Conservation (phyloP, 2,888 invertebrate species). For the Globia sparganii region DNA sequence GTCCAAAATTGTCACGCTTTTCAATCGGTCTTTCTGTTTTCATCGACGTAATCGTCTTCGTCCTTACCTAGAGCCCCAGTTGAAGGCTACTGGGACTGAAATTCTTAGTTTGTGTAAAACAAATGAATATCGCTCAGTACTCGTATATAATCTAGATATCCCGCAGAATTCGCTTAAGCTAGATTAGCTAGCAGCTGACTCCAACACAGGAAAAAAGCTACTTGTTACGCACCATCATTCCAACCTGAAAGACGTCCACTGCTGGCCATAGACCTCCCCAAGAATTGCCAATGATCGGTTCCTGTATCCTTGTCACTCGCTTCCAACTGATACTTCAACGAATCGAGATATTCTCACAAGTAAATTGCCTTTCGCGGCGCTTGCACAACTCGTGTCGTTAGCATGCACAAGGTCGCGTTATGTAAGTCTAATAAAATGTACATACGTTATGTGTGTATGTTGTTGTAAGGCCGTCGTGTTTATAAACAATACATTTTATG, state of each 20-base stretch:
- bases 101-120: neutral
- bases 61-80: neutral
- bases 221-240: neutral
- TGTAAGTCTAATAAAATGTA: constrained; percentile 60
- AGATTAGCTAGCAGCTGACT: neutral
- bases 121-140: neutral
- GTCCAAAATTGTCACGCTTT: neutral
- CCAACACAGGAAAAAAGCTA: neutral
- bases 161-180: too few species aligned
- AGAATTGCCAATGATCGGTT: neutral
- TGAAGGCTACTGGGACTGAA: neutral
- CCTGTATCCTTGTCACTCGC: neutral
- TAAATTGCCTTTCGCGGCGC: constrained; percentile 49
- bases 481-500: constrained; percentile 32
- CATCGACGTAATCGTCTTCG: neutral
- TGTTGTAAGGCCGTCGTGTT: constrained; percentile 38
- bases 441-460: constrained; percentile 31
- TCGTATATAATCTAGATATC: neutral
- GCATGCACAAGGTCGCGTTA: constrained; percentile 55
- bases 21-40: neutral
- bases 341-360: constrained; percentile 21
- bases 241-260: neutral
- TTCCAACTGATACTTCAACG: constrained; percentile 2
- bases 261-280: neutral
- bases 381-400: constrained; percentile 52